Evolutionary conservation across 2,113 vertebrate genomes (phyloP).

Genomic region (Platysteira castanea): DNA sequence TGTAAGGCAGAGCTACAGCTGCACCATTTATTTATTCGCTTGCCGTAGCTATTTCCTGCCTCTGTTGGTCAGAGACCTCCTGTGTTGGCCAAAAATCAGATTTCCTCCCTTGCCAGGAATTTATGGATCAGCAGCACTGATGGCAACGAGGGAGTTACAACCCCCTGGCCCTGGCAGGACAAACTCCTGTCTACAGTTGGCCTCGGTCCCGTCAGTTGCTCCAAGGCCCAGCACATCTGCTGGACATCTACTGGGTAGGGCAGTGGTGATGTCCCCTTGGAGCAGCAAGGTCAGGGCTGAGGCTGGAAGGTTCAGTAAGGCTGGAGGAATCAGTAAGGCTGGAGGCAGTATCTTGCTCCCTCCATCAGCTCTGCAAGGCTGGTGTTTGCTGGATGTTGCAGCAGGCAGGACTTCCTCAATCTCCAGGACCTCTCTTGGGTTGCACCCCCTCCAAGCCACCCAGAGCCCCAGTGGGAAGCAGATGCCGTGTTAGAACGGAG

Average conservation of each 20-base stretch:
- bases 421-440: background rate
- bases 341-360: background rate
- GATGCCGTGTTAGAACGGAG: fast-evolving
- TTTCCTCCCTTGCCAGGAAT: slow-evolving; percentile 2
- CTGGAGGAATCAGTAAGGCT: background rate
- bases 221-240: background rate
- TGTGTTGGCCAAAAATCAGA: slow-evolving; percentile 44
- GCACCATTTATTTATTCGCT: slow-evolving; percentile 49
- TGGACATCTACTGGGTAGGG: background rate
- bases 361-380: background rate
- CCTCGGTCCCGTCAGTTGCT: background rate
- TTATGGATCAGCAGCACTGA: background rate
- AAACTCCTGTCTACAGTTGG: fast-evolving
- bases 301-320: background rate
- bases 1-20: slow-evolving; percentile 47
- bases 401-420: background rate
- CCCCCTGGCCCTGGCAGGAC: background rate
- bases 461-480: background rate
- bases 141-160: background rate
- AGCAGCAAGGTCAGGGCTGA: background rate
- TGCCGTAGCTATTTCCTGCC: slow-evolving; percentile 45
- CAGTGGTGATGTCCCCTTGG: background rate
- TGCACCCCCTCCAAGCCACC: background rate
- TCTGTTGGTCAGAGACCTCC: slow-evolving; percentile 53
- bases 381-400: background rate